A percentile compares a stretch with the other conserved stretches of the same genome.
Conservation (phyloP, 2,797 vertebrate genomes). For the Onychomys torridus region DNA sequence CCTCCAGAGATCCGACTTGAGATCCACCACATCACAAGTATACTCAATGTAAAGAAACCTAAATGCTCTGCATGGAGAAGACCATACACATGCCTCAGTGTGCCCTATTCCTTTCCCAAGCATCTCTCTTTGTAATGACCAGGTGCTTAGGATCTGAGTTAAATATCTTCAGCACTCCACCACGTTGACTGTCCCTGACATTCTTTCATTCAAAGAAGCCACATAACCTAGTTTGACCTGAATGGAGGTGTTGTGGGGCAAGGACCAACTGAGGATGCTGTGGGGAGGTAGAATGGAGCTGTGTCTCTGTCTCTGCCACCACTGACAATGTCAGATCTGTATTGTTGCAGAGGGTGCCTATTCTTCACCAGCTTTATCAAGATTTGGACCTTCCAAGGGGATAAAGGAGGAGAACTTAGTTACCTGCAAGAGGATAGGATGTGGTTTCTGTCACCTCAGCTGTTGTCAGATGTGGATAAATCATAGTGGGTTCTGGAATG, state of each 20-base stretch:
- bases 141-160: background rate
- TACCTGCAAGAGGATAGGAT: background rate
- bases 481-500: background rate
- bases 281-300: background rate
- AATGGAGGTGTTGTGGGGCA: background rate
- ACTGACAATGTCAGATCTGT: background rate
- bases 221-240: background rate
- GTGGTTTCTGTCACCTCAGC: background rate
- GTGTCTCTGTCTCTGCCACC: background rate
- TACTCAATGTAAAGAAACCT: background rate
- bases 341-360: background rate
- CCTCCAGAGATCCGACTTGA: no score
- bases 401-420: background rate
- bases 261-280: background rate
- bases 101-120: background rate
- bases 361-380: background rate
- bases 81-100: fast-evolving
- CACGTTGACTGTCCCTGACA: no score
- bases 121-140: background rate
- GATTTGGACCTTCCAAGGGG: background rate
- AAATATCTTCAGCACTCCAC: background rate
- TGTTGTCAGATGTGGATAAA: background rate
- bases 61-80: background rate
- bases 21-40: background rate
- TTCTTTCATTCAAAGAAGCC: background rate